Base-by-base conservation (phyloP, 2,888 invertebrate genomes). In the Pyrrhia umbra region DNA sequence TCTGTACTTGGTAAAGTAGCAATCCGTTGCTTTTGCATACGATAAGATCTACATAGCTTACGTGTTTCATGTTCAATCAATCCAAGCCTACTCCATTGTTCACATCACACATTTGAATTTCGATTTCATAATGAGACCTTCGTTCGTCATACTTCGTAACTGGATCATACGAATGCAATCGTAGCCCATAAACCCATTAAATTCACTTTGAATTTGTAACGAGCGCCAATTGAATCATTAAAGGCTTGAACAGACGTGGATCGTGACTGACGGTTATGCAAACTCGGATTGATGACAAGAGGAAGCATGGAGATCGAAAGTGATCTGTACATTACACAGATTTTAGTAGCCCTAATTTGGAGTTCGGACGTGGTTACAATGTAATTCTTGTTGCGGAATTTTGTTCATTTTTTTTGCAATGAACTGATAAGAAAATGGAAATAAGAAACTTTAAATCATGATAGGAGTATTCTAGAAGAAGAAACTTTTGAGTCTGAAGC, bases 241-340 rank as follows among this genome's bases (percentile, higher is more conserved):
- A 85, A 86, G 84, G 83, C 81, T 83, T 80, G 76, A 79, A 80
- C 81, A 86, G 85, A 85, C 77, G 61, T 62, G 75, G 83, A 77
- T 93, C 94, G 94, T 93, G 93, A 92, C 87, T 74, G 80, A 68
- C 68, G 81, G 13, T 92, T 92, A 92, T 93, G 94, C 92, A 92
- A 94, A 87, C 79, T 79, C 82, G 79, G 85, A 83, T 81, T 78
- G 80, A 82, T 73, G 85, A 87, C 85, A 88, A 88, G 84, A 89
- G 89, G 90, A 91, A 89, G 88, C 87, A 82, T 74, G 83, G 80
- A 73, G 81, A 84, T 86, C 79, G 84, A 88, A 88, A 89, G 71
- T 76, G 61, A 66, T 74, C 56, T 59, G 82, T 79, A 82, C 78
- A 81, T 79, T 78, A 77, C 69, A 83, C 83, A 74, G 69, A 77